Evolutionary conservation across 2,797 vertebrate species (phyloP), one percentile per base, ranked within the genome.

Genomic region (Rhynchonycteris naso): DNA sequence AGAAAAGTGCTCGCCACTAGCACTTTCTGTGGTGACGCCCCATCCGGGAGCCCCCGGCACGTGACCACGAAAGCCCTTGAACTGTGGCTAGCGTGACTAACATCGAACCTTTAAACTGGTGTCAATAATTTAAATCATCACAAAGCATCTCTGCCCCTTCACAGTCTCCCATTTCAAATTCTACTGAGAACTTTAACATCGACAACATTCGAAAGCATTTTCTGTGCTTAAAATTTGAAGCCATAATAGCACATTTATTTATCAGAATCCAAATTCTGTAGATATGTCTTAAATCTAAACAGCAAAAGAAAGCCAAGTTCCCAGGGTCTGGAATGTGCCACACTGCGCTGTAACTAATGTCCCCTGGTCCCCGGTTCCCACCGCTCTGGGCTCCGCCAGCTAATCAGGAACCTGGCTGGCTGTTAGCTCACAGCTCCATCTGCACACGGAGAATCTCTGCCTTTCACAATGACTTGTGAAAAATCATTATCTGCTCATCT

Each of bases 261-360:
- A 79, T 33, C 61, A 59, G 74, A 91, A 74, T 38, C n/a, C 66
- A 92, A 59, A 66, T 61, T 88, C 33, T 79, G 2, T 11, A 72
- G 84, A 59, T 12, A 80, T 33, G n/a, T 69, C 47, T 75, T 80
- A 54, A 58, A 9, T 63, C 74, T 24, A 35, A 65, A 66, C 2
- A 69, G n/a, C 28, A 59, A 78, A 30, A 88, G 18, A 22, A 18
- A 35, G 18, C 21, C 61, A 26, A 16, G 8, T 38, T 52, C 15
- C 76, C 12, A 56, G 5, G 87, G 72, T 56, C 43, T 1, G 19
- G 28, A 63, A 11, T 22, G 3, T 43, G n/a, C 3, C 19, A 33
- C 4, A 6, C 22, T 26, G 56, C 7, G 76, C 4, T 6, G 2
- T 47, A 8, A 33, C 0, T 35, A 18, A 28, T 0, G 2, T 21